Base-by-base conservation (phyloP, 1,140 invertebrate genomes). In the Pseudomyrmex gracilis region DNA sequence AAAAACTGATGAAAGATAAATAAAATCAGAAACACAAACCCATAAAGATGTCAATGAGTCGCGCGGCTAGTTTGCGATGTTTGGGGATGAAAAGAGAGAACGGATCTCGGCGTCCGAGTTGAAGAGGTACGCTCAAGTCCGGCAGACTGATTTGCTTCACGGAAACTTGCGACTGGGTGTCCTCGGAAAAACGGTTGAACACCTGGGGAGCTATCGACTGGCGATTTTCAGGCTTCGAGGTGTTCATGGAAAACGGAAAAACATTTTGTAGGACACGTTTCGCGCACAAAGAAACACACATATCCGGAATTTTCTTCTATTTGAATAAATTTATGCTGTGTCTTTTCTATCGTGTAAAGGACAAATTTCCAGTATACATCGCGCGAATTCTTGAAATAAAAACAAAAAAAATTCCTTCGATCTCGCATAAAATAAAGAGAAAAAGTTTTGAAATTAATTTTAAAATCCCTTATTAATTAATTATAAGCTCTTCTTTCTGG, bases 1-100 rank as follows among this genome's bases (percentile, higher is more conserved):
- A 47, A 24, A n/a, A 34, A 45, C 2, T 2, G 13, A 49, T 15
- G 13, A 73, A 3, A 53, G 5, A 13, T 17, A 47, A 77, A 57
- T 55, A 53, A 64, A 55, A 5, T 20, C 3, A 2, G 5, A 4
- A 8, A 51, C 20, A 58, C 20, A n/a, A 91, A 96, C 96, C 95
- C 93, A 97, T 94, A 87, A 97, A 97, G 71, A 97, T 96, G 80
- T 97, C 95, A 70, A 97, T 97, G 3, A 98, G 95, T 12, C 95
- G 95, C 0, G 94, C 95, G 12, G 97, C 97, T 89, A 97, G 95
- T 85, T 92, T 92, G 5, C 96, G 95, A 93, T 98, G 97, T 57
- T 95, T 95, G 0, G 96, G 96, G 60, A 97, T 95, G 90, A 97
- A 98, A 13, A 97, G 93, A 0, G 97, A 97, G 91, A 98, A 98